Conservation (phyloP, 1,140 invertebrate species). For the Drosophila kurseongensis region DNA sequence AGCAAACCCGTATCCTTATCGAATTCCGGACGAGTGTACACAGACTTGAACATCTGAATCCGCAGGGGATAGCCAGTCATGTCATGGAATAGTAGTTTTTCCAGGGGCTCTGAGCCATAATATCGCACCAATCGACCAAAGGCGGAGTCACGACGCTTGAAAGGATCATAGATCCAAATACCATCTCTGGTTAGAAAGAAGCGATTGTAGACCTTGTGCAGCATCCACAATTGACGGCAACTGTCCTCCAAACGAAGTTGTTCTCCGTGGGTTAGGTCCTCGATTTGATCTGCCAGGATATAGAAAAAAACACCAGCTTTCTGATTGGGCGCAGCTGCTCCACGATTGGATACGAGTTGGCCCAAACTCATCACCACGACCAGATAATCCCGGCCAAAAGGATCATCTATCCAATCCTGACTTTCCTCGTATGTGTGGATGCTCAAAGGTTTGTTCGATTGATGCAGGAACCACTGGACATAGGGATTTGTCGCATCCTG, state of each 20-base stretch:
- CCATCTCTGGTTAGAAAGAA: conserved; percentile 33
- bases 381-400: conserved; percentile 30
- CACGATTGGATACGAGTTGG: conserved; percentile 31
- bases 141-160: conserved; percentile 12
- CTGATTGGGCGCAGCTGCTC: conserved; percentile 7
- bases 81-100: conserved; percentile 52
- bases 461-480: conserved; percentile 54
- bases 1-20: conserved; percentile 48
- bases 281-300: conserved; percentile 40
- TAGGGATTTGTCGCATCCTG: conserved; percentile 50
- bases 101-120: conserved; percentile 34
- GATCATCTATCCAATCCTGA: neutral
- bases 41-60: conserved; percentile 74
- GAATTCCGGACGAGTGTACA: conserved; percentile 53
- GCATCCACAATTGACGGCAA: conserved; percentile 48
- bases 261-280: conserved; percentile 15
- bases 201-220: conserved; percentile 57
- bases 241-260: conserved; percentile 37
- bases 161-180: conserved; percentile 69
- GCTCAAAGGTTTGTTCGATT: conserved; percentile 18
- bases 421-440: conserved; percentile 36
- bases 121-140: conserved; percentile 60
- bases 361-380: conserved; percentile 40
- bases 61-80: conserved; percentile 70
- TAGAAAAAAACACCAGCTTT: conserved; percentile 48